Evolutionary conservation across 2,113 vertebrate genomes (phyloP), one percentile per base, ranked within the genome.

Genomic region (Rhineura floridana): DNA sequence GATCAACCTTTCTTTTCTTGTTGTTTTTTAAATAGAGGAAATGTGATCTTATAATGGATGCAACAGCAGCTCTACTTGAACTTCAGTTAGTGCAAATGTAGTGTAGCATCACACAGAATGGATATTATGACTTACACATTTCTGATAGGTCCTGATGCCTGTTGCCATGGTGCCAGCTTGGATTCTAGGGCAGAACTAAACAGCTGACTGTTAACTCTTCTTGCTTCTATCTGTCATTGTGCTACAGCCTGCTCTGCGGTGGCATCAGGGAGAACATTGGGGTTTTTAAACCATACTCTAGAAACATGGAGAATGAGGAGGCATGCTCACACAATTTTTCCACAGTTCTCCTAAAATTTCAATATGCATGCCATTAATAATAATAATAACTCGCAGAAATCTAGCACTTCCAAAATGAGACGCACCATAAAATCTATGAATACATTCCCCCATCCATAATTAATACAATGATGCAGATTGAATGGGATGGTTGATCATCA

Each of bases 81-180:
- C 0, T 0, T 55, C 79, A 11, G n/a, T 81, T 15, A 70, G 42
- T 72, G 88, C 28, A 88, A 93, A 89, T 17, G n/a, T 2, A 1
- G 59, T 81, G 59, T 89, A 90, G 78, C 44, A 84, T 55, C n/a
- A 70, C 19, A 89, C 82, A 23, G 80, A 28, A 28, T n/a, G 82
- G 88, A 83, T 36, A 69, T 36, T 15, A 19, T 3, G 6, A 90
- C 36, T 92, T 90, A 69, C 82, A 80, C 86, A 78, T 46, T 94
- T 87, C 86, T 94, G 91, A 91, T 81, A 96, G 85, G 86, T 90
- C 89, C 91, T 91, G 88, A 93, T 91, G 78, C 69, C 72, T 91
- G 93, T 94, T 95, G 90, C 93, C 91, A 89, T 93, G 91, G 90
- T 72, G 87, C 90, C 94, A 90, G 87, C 81, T 91, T 77, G 89